A percentile compares a stretch with the other conserved stretches of the same genome.
Evolutionary conservation across 2,797 vertebrate species (phyloP).

Genomic region (Intellagama lesueurii): DNA sequence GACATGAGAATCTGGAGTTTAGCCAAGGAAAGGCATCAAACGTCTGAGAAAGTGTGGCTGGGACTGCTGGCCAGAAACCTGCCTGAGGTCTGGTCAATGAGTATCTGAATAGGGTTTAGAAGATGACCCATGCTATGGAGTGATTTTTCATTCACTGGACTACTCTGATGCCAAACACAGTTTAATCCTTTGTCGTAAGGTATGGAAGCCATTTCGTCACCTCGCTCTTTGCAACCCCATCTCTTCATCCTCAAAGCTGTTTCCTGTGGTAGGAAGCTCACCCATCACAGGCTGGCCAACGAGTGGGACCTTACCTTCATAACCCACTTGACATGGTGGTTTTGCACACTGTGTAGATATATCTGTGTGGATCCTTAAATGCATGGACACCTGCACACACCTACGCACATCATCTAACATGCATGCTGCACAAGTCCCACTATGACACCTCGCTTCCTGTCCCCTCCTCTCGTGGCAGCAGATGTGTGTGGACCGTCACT

Average conservation of each 20-base stretch:
- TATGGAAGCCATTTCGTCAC: background rate
- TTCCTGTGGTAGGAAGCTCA: background rate
- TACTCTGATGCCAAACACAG: background rate
- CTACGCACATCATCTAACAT: accelerated
- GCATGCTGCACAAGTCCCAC: conserved; percentile 11
- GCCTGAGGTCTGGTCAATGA: background rate
- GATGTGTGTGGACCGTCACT: background rate
- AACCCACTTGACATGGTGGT: conserved; percentile 11
- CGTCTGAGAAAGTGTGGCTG: background rate
- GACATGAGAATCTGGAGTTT: background rate
- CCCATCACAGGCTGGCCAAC: background rate
- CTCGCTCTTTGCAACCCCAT: background rate
- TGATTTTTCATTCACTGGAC: background rate
- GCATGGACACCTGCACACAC: background rate
- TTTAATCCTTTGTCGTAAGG: background rate
- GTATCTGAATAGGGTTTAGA: conserved; percentile 48
- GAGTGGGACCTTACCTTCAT: conserved; percentile 4
- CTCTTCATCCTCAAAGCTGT: accelerated
- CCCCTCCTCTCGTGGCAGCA: conserved; percentile 25
- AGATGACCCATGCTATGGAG: background rate
- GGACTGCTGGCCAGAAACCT: background rate
- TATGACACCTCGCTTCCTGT: conserved; percentile 20
- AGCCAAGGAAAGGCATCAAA: background rate
- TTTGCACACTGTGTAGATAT: background rate
- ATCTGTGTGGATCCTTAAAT: too few relatives aligned